phyloP scores from a whole-genome alignment of 2,797 vertebrate species.

The Nyctibius grandis region DNA sequence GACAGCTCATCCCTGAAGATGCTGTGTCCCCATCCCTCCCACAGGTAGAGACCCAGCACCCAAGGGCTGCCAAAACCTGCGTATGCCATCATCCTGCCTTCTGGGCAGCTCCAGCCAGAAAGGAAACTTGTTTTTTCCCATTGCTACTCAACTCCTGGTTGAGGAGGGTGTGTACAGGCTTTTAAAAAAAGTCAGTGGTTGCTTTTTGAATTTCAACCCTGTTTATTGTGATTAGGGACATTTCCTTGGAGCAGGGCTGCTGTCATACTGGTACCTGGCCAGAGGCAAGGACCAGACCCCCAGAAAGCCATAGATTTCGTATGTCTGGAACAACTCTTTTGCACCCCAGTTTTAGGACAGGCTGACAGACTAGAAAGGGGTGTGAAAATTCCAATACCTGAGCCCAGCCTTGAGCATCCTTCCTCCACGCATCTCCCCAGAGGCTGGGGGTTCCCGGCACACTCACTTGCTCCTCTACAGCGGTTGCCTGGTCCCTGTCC shows the following conservation, averaged over 20 bases:
- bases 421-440: fast-evolving
- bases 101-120: background rate
- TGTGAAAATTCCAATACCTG: background rate
- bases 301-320: background rate
- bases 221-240: background rate
- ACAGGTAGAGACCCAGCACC: fast-evolving
- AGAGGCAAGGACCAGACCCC: background rate
- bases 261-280: background rate
- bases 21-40: background rate
- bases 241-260: background rate
- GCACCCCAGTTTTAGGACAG: background rate
- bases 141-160: background rate
- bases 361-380: background rate
- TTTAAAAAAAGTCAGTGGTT: background rate
- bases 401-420: background rate
- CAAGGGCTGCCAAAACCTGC: fast-evolving
- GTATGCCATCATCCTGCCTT: background rate
- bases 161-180: too few species aligned
- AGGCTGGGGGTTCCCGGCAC: fast-evolving
- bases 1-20: background rate
- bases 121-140: background rate
- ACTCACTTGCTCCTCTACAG: background rate
- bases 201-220: background rate
- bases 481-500: background rate
- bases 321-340: background rate